Percentiles rank a stretch among this genome's conserved stretches.
phyloP scores from a whole-genome alignment of 92 coral and sea anemone genomes.

The Pocillopora grandis region DNA sequence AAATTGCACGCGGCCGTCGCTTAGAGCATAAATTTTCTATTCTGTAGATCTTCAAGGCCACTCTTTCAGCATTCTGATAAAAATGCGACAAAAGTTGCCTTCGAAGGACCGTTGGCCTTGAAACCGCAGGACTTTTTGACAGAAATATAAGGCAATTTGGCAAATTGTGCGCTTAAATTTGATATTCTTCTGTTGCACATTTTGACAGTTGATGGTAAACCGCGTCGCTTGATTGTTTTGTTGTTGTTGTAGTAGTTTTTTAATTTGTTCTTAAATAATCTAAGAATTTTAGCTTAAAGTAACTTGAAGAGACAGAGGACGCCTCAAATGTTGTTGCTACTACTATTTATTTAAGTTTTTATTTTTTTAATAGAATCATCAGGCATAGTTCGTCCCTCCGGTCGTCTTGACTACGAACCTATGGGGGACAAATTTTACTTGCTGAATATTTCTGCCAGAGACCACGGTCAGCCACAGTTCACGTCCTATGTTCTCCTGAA shows the following conservation, averaged over 20 bases:
- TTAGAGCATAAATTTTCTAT: too few species aligned
- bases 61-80: too few species aligned
- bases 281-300: too few species aligned
- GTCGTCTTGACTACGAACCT: constrained; percentile 87
- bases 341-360: too few species aligned
- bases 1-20: background rate
- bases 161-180: too few species aligned
- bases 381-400: constrained; percentile 92
- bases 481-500: constrained; percentile 65
- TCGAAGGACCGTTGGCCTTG: too few species aligned
- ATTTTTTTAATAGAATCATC: constrained; percentile 63
- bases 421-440: constrained; percentile 71
- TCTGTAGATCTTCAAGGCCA: too few species aligned
- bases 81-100: background rate
- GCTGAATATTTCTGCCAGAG: constrained; percentile 86
- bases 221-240: background rate
- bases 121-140: too few species aligned
- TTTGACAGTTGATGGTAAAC: background rate
- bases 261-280: background rate
- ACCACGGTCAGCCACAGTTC: constrained; percentile 69
- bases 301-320: too few species aligned
- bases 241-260: background rate
- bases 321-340: too few species aligned
- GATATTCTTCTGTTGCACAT: too few species aligned
- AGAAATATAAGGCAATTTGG: too few species aligned